Evolutionary conservation across 2,888 invertebrate species (phyloP).

Genomic region (Cataglyphis altisquamis): DNA sequence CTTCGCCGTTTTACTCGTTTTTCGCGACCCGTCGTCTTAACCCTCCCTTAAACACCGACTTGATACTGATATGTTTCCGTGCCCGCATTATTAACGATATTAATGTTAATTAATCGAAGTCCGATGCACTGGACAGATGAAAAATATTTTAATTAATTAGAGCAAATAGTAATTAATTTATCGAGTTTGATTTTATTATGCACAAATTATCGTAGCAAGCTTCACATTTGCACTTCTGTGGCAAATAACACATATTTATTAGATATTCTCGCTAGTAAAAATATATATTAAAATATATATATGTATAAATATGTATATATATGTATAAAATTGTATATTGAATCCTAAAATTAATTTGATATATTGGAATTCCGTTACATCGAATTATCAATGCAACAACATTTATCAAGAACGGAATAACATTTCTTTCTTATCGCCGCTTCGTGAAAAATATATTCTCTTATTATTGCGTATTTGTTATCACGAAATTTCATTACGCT

Average conservation of each 20-base stretch:
- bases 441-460: conserved; percentile 6
- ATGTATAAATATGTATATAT: too few species aligned
- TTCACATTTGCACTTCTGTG: not conserved
- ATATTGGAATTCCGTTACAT: conserved; percentile 6
- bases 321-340: not conserved
- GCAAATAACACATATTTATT: not conserved
- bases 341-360: conserved; percentile 16
- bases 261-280: not conserved
- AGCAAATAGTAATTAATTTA: not conserved
- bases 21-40: not conserved
- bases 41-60: conserved; percentile 47
- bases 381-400: conserved; percentile 17
- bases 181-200: not conserved
- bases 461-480: conserved; percentile 24
- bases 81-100: not conserved
- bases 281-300: not conserved
- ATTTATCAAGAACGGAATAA: not conserved
- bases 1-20: conserved; percentile 27
- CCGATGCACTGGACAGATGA: not conserved
- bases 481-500: conserved; percentile 19
- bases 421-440: not conserved
- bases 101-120: not conserved
- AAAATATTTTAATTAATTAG: not conserved
- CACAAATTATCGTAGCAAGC: not conserved
- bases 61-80: not conserved